Evolutionary conservation across 2,797 vertebrate species (phyloP).

Genomic region (Leucoraja ocellata): DNA sequence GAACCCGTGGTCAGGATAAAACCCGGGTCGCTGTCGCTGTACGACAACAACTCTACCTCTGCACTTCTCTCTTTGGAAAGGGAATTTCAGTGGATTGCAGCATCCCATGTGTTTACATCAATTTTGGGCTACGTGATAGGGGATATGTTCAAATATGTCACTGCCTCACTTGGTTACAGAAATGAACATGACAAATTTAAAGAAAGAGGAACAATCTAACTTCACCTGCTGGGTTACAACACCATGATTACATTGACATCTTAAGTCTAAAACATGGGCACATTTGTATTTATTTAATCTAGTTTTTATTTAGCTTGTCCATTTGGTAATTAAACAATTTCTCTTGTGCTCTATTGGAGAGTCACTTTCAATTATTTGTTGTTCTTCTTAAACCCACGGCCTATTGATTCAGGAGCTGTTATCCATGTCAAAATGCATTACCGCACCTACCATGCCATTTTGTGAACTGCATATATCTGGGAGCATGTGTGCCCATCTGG

Average conservation of each 20-base stretch:
- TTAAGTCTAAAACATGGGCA: background rate
- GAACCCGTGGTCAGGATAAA: too few species aligned
- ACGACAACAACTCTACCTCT: too few species aligned
- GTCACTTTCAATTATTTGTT: too few species aligned
- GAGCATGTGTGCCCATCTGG: too few species aligned
- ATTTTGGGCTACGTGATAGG: background rate
- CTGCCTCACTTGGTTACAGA: background rate
- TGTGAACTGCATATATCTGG: background rate
- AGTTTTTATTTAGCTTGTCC: background rate
- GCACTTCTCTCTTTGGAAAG: background rate
- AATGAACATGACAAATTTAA: background rate
- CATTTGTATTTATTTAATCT: background rate
- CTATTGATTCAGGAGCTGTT: background rate
- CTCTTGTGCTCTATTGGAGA: background rate
- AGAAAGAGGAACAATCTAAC: background rate
- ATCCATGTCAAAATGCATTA: background rate
- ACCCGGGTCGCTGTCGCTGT: too few species aligned
- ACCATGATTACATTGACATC: background rate
- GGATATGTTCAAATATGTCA: background rate
- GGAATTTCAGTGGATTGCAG: background rate
- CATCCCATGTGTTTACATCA: background rate
- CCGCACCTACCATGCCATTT: background rate
- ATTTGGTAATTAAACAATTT: background rate
- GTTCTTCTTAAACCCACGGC: background rate
- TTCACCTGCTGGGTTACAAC: background rate